Conservation (phyloP, 2,797 vertebrate genomes). For the Kryptolebias ocellatus region DNA sequence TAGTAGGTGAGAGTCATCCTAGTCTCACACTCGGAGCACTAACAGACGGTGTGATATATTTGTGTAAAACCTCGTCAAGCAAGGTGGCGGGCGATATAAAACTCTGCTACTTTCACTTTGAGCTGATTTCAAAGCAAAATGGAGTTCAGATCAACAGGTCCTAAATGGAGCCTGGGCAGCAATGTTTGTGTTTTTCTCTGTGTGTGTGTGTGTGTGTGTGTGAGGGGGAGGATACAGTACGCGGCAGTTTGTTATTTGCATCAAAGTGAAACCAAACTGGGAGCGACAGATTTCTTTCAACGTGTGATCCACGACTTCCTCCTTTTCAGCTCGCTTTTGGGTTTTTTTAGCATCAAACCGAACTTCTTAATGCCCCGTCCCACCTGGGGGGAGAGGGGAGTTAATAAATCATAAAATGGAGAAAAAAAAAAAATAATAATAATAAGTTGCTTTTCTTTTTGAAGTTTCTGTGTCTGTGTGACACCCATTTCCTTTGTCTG, state of each 20-base stretch:
- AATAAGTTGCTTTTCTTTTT: background rate
- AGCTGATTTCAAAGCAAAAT: slow-evolving; percentile 32
- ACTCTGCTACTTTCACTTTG: background rate
- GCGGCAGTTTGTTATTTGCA: slow-evolving; percentile 14
- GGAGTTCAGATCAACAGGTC: background rate
- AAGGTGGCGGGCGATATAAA: no score
- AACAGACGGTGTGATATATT: no score
- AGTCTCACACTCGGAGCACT: no score
- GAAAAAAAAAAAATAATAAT: no score
- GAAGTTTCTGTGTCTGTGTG: background rate
- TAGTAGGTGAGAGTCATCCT: no score
- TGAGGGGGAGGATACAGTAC: background rate
- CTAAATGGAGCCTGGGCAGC: slow-evolving; percentile 2
- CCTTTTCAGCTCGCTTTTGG: slow-evolving; percentile 3
- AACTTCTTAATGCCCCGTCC: background rate
- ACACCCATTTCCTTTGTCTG: slow-evolving; percentile 7
- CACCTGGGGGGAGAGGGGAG: no score
- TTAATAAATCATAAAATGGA: no score
- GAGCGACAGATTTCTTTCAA: slow-evolving; percentile 3
- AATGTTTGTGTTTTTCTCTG: background rate
- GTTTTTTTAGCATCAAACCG: background rate
- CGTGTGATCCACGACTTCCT: background rate
- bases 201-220: slow-evolving; percentile 8
- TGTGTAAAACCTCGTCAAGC: no score
- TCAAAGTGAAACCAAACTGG: slow-evolving; percentile 36